These are phyloP conservation scores for Andrena marginata DNA, from an alignment of 2,888 invertebrate genomes.

Conservation along the genomic window DNA sequence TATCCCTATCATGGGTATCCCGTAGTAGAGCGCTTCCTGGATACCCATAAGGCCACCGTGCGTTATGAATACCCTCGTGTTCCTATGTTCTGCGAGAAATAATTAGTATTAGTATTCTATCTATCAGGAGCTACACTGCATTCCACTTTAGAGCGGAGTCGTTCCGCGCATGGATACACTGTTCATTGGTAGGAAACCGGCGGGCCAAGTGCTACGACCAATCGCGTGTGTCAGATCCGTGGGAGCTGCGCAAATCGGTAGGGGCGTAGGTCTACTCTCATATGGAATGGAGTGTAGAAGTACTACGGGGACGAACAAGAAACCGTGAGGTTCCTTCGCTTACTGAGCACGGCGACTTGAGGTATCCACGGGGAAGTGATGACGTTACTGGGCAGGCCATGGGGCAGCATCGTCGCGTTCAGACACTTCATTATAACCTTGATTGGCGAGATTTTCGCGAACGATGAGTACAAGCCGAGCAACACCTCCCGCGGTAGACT, in stretches of 20 bases:
- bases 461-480: conserved; percentile 67
- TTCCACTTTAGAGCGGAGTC: too few species aligned
- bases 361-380: conserved; percentile 72
- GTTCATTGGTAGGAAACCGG: too few species aligned
- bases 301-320: too few species aligned
- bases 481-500: conserved; percentile 69
- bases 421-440: conserved; percentile 74
- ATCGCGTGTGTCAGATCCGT: too few species aligned
- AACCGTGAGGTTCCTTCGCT: conserved; percentile 17
- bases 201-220: too few species aligned
- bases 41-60: conserved; percentile 75
- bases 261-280: too few species aligned
- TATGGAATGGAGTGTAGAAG: too few species aligned
- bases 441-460: conserved; percentile 73
- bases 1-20: conserved; percentile 75
- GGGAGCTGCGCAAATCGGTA: too few species aligned
- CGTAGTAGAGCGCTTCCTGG: conserved; percentile 71
- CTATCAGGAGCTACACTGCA: too few species aligned
- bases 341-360: conserved; percentile 75
- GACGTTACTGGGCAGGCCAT: conserved; percentile 74
- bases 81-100: conserved; percentile 76
- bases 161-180: too few species aligned
- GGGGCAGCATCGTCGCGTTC: conserved; percentile 60
- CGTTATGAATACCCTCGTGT: conserved; percentile 80
- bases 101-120: too few species aligned